A percentile compares a stretch with the other conserved stretches of the same genome.
These are phyloP conservation scores for Yasuhikotakia modesta DNA, from an alignment of 2,797 vertebrate genomes.

Conservation along the genomic window DNA sequence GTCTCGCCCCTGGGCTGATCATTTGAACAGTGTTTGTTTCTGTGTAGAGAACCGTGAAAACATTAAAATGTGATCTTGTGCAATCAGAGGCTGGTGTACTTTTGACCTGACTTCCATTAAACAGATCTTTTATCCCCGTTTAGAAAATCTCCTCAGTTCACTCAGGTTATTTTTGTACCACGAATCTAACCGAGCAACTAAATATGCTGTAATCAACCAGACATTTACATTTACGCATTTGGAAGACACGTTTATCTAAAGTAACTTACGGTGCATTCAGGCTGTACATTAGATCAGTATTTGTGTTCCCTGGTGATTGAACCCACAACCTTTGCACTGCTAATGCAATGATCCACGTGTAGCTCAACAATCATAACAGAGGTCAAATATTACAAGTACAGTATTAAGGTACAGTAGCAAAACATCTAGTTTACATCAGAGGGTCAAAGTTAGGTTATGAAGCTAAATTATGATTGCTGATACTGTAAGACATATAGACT, in stretches of 20 bases:
- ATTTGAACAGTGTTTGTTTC: constrained; percentile 26
- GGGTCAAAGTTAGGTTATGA: neutral
- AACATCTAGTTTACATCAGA: neutral
- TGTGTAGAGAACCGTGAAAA: neutral
- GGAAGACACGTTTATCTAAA: too few species aligned
- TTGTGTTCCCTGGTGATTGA: too few species aligned
- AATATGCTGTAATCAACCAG: neutral
- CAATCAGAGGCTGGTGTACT: constrained; percentile 3
- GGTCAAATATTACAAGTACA: neutral
- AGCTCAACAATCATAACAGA: neutral
- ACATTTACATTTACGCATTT: too few species aligned
- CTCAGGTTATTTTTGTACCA: too few species aligned
- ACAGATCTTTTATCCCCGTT: neutral
- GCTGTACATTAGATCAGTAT: too few species aligned
- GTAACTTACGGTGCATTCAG: too few species aligned
- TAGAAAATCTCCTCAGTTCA: too few species aligned
- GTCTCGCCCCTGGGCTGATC: neutral
- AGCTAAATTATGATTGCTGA: neutral
- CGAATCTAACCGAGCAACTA: neutral
- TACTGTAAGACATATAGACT: neutral
- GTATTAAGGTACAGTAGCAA: neutral
- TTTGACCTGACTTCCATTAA: constrained; percentile 1
- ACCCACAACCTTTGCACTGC: too few species aligned
- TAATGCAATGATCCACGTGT: too few species aligned
- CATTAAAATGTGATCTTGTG: neutral